A percentile compares a stretch with the other conserved stretches of the same genome.
These are phyloP conservation scores for Rhynchopsitta pachyrhyncha DNA, from an alignment of 2,113 vertebrate genomes.

Conservation along the genomic window DNA sequence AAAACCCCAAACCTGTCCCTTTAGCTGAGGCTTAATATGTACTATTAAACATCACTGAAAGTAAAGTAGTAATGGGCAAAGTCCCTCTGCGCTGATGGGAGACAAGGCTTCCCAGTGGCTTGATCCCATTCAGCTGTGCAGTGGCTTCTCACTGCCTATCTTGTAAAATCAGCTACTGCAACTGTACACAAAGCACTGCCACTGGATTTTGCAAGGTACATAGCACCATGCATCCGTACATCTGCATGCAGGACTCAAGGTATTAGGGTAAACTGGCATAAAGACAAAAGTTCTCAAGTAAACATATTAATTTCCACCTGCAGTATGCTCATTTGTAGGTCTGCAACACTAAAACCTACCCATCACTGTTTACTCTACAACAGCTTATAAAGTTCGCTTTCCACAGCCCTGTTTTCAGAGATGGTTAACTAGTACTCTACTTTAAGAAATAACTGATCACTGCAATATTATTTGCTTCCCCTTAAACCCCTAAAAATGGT, in stretches of 20 bases:
- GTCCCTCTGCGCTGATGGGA: background rate
- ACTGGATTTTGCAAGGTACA: background rate
- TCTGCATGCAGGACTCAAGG: background rate
- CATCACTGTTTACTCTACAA: background rate
- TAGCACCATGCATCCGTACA: fast-evolving
- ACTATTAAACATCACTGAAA: background rate
- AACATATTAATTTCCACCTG: background rate
- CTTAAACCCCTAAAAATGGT: background rate
- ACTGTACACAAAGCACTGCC: background rate
- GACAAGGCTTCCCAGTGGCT: background rate
- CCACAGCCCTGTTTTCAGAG: background rate
- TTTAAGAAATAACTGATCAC: slow-evolving; percentile 7
- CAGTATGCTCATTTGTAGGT: background rate
- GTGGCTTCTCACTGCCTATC: background rate
- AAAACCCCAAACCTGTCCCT: background rate
- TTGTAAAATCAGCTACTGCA: background rate
- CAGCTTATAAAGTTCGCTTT: background rate
- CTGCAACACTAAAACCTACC: background rate
- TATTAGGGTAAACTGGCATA: background rate
- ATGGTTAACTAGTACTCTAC: slow-evolving; percentile 1
- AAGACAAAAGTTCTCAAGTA: background rate
- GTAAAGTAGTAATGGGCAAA: background rate
- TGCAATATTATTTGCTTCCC: background rate
- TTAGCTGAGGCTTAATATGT: background rate
- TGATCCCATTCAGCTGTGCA: background rate